These are phyloP conservation scores for Heliconius hewitsoni DNA, from an alignment of 1,140 invertebrate genomes.

Conservation along the genomic window DNA sequence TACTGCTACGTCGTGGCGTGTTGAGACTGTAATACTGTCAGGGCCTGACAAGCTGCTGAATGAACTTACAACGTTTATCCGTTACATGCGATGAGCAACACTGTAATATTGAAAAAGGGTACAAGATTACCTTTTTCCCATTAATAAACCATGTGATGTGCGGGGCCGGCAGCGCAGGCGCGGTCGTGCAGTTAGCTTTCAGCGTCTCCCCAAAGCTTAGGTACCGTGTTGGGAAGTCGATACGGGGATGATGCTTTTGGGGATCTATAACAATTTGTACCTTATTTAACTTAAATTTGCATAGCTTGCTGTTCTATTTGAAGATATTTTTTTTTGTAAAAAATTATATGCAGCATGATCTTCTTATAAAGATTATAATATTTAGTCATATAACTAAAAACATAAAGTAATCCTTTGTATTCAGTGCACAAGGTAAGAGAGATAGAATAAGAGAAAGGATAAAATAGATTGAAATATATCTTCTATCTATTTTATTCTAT, in stretches of 20 bases:
- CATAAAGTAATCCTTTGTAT: too few relatives aligned
- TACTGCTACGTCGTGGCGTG: not conserved
- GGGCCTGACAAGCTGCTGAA: not conserved
- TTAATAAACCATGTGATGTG: conserved; percentile 93
- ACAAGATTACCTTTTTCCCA: conserved; percentile 85
- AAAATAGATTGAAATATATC: too few relatives aligned
- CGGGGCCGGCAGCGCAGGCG: conserved; percentile 87
- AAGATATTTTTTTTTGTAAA: too few relatives aligned
- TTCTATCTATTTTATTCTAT: too few relatives aligned
- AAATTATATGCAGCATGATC: too few relatives aligned
- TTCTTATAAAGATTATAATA: too few relatives aligned
- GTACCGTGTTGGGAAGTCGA: conserved; percentile 86
- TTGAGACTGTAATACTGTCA: conserved; percentile 1
- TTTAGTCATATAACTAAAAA: too few relatives aligned
- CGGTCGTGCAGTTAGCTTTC: conserved; percentile 89
- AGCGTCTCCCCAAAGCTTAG: conserved; percentile 88
- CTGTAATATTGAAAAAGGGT: conserved; percentile 35
- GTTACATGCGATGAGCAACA: conserved; percentile 22
- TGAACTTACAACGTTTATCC: conserved; percentile 28
- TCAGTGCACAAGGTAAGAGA: too few relatives aligned
- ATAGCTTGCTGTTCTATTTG: too few relatives aligned
- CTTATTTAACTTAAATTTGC: not conserved
- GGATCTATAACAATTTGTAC: conserved; percentile 82
- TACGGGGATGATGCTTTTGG: conserved; percentile 86
- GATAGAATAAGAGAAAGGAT: too few relatives aligned